Base-by-base conservation (phyloP, 2,113 vertebrate genomes). In the Mirza zaza region DNA sequence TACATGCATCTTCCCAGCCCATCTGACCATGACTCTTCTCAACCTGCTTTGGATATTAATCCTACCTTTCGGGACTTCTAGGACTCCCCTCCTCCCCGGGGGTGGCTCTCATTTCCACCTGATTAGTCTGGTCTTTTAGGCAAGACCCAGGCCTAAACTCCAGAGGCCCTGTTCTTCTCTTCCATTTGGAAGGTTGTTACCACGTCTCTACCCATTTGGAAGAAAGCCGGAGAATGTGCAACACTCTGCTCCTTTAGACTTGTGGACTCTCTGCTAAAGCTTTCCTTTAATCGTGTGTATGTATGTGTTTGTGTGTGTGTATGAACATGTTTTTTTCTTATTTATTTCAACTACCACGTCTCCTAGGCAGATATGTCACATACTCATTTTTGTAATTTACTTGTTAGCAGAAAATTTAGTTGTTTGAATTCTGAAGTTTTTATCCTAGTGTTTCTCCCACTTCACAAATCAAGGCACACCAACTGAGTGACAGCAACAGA, bases 391-490 rank as follows among this genome's bases (percentile, higher is more conserved):
- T 75, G 39, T 85, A 42, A 83, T 96, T 91, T 61, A 27, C 29
- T 93, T 65, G 36, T 77, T 23, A 90, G 42, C n/a, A 88, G 52
- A 82, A 82, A 77, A 34, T 68, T 39, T 68, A 61, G 7, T 90
- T 89, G 15, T 34, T 59, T 80, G 77, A 93, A 88, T 76, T 80
- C 39, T 85, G n/a, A 95, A 81, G 25, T 85, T 81, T 94, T 65
- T 29, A 29, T 86, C 32, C 75, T 55, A 50, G 29, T 42, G 59
- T 73, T 83, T 55, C 39, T 90, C 39, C 76, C 81, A 84, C 57
- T 92, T 86, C 17, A 36, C 23, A 76, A 36, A 80, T 91, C 25
- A 67, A 85, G 71, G 29, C 27, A 15, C 13, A 86, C 15, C 80
- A 50, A 89, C 70, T 50, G 67, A 89, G 21, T 71, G 20, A 42